phyloP scores from a whole-genome alignment of 2,888 invertebrate genomes.

The Chaetoderma sp. region DNA sequence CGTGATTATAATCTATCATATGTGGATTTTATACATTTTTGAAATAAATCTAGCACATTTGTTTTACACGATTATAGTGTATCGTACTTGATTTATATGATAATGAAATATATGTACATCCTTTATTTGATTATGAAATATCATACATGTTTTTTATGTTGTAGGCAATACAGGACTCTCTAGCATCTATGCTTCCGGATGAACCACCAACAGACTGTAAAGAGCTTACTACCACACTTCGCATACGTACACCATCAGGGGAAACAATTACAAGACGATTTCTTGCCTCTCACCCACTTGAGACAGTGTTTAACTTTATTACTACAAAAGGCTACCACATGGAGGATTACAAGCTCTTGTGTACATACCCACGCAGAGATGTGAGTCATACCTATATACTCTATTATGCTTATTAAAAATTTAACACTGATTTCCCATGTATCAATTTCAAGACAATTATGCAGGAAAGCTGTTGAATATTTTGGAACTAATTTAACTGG shows the following conservation, averaged over 20 bases:
- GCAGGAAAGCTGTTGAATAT: too few species aligned
- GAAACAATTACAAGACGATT: constrained; percentile 84
- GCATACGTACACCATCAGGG: constrained; percentile 85
- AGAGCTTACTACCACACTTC: constrained; percentile 70
- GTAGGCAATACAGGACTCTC: constrained; percentile 67
- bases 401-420: neutral
- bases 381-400: constrained; percentile 75
- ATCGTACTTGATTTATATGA: neutral
- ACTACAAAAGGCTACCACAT: constrained; percentile 89
- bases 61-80: too few species aligned
- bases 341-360: constrained; percentile 90
- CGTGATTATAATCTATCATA: neutral
- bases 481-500: too few species aligned
- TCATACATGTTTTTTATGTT: neutral
- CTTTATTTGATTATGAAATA: neutral
- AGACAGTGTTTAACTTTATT: constrained; percentile 87
- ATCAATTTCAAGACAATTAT: too few species aligned
- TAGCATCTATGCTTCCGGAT: constrained; percentile 67
- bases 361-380: constrained; percentile 95
- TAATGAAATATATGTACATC: neutral
- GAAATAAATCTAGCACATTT: too few species aligned
- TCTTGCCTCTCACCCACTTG: constrained; percentile 72
- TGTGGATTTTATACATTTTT: too few species aligned
- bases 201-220: constrained; percentile 66
- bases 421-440: too few species aligned